phyloP scores from a whole-genome alignment of 2,797 vertebrate genomes.

The Heteromormyrus szaboi region DNA sequence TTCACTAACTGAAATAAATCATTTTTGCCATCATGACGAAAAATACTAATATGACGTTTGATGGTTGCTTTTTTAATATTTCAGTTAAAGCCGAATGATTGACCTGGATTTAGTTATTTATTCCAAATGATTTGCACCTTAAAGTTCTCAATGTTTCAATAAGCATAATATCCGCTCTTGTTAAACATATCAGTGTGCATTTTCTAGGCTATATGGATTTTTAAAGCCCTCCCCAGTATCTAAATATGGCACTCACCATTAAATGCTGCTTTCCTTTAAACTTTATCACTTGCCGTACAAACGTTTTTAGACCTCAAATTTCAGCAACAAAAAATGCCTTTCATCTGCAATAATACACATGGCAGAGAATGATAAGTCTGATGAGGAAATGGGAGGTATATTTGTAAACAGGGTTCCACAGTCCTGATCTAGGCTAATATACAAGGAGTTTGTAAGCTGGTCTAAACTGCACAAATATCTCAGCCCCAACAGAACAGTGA shows the following conservation, averaged over 20 bases:
- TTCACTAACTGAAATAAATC: not conserved
- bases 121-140: not conserved
- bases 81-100: not conserved
- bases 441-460: not conserved
- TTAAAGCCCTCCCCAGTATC: not conserved
- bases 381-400: not conserved
- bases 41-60: not conserved
- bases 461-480: not conserved
- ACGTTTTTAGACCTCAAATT: not conserved
- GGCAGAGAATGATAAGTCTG: not conserved
- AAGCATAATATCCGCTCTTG: not conserved
- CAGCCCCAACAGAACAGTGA: not conserved
- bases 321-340: not conserved
- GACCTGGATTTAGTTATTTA: not conserved
- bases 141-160: not conserved
- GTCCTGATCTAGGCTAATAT: not conserved
- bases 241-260: not conserved
- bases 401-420: not conserved
- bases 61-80: not conserved
- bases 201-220: not conserved
- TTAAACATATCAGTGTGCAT: not conserved
- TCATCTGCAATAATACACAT: not conserved
- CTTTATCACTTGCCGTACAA: not conserved
- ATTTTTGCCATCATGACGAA: not conserved
- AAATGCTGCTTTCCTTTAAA: not conserved